Evolutionary conservation across 2,888 invertebrate species (phyloP).

Genomic region (Hanleya hanleyi): DNA sequence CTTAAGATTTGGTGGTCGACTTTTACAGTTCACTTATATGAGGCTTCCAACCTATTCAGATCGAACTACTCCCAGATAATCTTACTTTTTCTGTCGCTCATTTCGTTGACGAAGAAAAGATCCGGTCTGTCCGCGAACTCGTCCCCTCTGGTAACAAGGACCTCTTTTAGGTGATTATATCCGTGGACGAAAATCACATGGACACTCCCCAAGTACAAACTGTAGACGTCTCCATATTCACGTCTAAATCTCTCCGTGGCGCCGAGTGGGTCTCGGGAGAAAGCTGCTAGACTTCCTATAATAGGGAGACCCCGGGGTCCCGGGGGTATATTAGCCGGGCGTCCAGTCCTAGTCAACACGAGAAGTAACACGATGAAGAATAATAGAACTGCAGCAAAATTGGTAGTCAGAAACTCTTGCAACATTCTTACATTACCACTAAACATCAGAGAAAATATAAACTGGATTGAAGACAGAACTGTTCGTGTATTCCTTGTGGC

Average conservation of each 20-base stretch:
- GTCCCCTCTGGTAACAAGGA: slow-evolving; percentile 36
- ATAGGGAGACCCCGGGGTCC: not conserved
- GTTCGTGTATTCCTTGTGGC: no score
- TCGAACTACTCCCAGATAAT: no score
- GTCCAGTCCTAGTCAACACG: not conserved
- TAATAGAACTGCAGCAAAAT: not conserved
- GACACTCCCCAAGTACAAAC: slow-evolving; percentile 35
- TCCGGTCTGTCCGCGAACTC: slow-evolving; percentile 38
- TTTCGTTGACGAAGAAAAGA: no score
- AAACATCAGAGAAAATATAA: no score
- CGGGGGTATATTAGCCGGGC: not conserved
- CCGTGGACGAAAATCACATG: slow-evolving; percentile 39
- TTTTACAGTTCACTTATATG: no score
- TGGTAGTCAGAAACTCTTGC: not conserved
- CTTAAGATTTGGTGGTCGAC: no score
- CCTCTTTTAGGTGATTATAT: slow-evolving; percentile 35
- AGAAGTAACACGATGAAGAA: not conserved
- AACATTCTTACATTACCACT: no score
- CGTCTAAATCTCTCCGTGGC: slow-evolving; percentile 10
- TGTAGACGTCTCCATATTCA: slow-evolving; percentile 39
- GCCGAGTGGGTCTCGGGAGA: not conserved
- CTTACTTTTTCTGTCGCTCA: no score
- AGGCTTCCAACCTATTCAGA: no score
- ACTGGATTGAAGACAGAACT: no score
- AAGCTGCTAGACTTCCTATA: not conserved